phyloP scores from a whole-genome alignment of 2,113 vertebrate species.

The Carollia perspicillata region DNA sequence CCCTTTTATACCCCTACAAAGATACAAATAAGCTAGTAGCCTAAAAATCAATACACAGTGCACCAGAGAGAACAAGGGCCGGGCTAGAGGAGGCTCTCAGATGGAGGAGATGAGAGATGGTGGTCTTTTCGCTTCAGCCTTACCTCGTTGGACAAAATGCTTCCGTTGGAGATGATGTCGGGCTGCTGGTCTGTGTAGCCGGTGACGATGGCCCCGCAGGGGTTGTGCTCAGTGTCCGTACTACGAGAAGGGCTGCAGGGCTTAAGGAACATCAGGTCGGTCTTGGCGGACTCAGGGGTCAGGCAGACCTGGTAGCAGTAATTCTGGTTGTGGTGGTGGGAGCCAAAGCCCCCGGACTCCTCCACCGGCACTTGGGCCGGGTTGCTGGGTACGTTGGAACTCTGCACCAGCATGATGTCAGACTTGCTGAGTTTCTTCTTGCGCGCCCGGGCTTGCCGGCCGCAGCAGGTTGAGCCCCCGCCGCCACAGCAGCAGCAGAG shows the following conservation, averaged over 20 bases:
- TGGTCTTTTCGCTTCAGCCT: conserved; percentile 75
- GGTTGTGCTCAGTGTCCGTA: conserved; percentile 92
- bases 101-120: conserved; percentile 64
- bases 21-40: conserved; percentile 51
- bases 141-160: conserved; percentile 96
- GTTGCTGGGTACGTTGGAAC: conserved; percentile 87
- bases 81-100: conserved; percentile 55
- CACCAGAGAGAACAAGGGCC: conserved; percentile 56
- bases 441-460: conserved; percentile 90
- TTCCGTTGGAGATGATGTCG: conserved; percentile 98
- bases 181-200: conserved; percentile 96
- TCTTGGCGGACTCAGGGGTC: conserved; percentile 98
- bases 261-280: conserved; percentile 98
- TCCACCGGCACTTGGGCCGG: conserved; percentile 80
- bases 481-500: conserved; percentile 88
- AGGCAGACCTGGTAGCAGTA: conserved; percentile 99
- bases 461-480: conserved; percentile 89
- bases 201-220: conserved; percentile 93
- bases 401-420: conserved; percentile 98
- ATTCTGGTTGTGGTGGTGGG: conserved; percentile 95
- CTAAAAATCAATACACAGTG: conserved; percentile 63
- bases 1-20: background rate
- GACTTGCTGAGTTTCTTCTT: conserved; percentile 99
- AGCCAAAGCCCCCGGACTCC: conserved; percentile 89
- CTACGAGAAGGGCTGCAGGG: conserved; percentile 94